A percentile compares a stretch with the other conserved stretches of the same genome.
Conservation (phyloP, 2,797 vertebrate species). For the Amphiprion clarkii region DNA sequence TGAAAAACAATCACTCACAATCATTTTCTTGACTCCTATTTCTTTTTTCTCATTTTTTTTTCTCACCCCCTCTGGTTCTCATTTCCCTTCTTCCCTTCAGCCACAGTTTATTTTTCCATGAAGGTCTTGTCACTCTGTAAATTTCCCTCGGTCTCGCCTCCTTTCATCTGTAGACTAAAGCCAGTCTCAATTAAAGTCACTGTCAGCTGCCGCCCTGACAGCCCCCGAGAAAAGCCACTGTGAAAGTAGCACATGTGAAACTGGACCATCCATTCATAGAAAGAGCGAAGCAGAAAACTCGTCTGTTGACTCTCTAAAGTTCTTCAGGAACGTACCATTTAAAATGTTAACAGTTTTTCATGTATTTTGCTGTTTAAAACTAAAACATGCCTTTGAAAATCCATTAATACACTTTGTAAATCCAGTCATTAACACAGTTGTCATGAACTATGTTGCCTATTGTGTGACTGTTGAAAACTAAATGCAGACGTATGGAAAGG, state of each 20-base stretch:
- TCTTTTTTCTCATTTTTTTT: neutral
- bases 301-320: neutral
- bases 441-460: no score
- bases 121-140: neutral
- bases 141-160: neutral
- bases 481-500: no score
- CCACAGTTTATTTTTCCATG: neutral
- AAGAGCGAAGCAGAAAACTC: neutral
- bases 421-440: no score
- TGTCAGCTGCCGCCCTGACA: conserved; percentile 42
- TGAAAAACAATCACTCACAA: neutral
- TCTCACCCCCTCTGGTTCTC: neutral
- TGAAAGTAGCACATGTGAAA: conserved; percentile 38
- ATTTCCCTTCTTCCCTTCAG: neutral
- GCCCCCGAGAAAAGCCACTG: conserved; percentile 12
- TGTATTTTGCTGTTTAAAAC: no score
- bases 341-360: no score
- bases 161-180: conserved; percentile 42
- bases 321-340: neutral
- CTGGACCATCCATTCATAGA: conserved; percentile 33
- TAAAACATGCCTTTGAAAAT: no score
- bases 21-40: neutral
- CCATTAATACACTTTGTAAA: no score
- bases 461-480: no score
- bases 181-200: conserved; percentile 51